Evolutionary conservation across 2,888 invertebrate species (phyloP).

Genomic region (Ichneumoninae sp.): DNA sequence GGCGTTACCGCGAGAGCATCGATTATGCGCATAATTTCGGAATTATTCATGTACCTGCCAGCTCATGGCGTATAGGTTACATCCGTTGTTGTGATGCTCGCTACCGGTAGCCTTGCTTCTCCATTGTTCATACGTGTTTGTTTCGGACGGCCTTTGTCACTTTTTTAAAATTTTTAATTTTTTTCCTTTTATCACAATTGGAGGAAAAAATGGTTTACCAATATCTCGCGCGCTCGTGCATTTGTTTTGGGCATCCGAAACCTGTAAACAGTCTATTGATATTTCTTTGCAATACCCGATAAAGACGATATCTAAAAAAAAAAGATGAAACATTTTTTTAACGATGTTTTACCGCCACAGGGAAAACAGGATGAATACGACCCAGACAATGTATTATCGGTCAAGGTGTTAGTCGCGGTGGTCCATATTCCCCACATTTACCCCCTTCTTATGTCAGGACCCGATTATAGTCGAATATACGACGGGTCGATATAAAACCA

Average conservation of each 20-base stretch:
- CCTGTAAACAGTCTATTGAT: not conserved
- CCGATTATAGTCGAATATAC: not conserved
- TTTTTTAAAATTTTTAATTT: not conserved
- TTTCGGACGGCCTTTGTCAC: not conserved
- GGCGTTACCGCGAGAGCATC: conserved; percentile 26
- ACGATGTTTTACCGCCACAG: not conserved
- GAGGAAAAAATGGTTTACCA: not conserved
- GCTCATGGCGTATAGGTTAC: conserved; percentile 38
- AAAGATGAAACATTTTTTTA: not conserved
- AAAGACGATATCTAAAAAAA: not conserved
- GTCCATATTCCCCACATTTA: too few relatives aligned
- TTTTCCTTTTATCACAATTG: conserved; percentile 10
- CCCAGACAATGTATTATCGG: too few relatives aligned
- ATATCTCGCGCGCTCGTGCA: not conserved
- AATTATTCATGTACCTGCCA: conserved; percentile 59
- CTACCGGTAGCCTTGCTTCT: conserved; percentile 17
- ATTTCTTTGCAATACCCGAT: not conserved
- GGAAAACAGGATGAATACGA: not conserved
- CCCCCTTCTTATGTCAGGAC: too few relatives aligned
- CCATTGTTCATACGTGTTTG: conserved; percentile 37
- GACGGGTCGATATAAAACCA: not conserved
- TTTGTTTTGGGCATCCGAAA: not conserved
- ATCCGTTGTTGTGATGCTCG: conserved; percentile 47
- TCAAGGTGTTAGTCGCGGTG: too few relatives aligned
- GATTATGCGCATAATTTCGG: conserved; percentile 55